Evolutionary conservation across 2,888 invertebrate species (phyloP).

Genomic region (Agrochola macilenta): DNA sequence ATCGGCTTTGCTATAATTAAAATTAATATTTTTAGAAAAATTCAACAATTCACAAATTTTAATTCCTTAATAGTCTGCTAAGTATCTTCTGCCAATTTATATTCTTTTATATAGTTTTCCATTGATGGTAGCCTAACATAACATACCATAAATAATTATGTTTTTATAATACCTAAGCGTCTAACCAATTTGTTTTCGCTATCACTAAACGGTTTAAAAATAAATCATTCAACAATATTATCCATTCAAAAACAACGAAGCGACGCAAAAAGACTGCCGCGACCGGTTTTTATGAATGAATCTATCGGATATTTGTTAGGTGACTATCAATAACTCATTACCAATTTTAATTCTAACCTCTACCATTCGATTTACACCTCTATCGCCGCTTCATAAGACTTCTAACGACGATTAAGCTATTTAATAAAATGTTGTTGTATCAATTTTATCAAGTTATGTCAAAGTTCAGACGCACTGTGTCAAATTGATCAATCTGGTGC

Average conservation of each 20-base stretch:
- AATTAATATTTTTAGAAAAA: not conserved
- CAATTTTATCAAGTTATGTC: conserved; percentile 70
- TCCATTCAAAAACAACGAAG: conserved; percentile 65
- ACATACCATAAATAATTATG: conserved; percentile 37
- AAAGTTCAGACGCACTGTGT: conserved; percentile 70
- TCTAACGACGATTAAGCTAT: conserved; percentile 35
- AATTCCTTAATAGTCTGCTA: conserved; percentile 3
- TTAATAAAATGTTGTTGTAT: conserved; percentile 48
- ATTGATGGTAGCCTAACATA: conserved; percentile 28
- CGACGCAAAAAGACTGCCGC: conserved; percentile 62
- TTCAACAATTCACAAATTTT: conserved; percentile 25
- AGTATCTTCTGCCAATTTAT: conserved; percentile 13
- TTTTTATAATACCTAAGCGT: conserved; percentile 35
- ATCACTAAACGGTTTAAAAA: conserved; percentile 55
- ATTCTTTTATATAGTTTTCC: conserved; percentile 39
- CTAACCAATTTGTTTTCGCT: conserved; percentile 45
- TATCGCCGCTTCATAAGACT: conserved; percentile 58
- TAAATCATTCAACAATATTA: conserved; percentile 59
- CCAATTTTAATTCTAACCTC: conserved; percentile 56
- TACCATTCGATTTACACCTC: conserved; percentile 53
- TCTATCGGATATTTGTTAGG: conserved; percentile 64
- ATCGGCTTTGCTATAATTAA: conserved; percentile 14
- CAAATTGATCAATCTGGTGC: conserved; percentile 68
- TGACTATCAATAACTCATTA: conserved; percentile 67
- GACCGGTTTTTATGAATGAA: conserved; percentile 74